Percentiles rank a stretch among this genome's conserved stretches.
These are phyloP conservation scores for Drosophila eohydei DNA, from an alignment of 2,888 invertebrate species.

Conservation along the genomic window DNA sequence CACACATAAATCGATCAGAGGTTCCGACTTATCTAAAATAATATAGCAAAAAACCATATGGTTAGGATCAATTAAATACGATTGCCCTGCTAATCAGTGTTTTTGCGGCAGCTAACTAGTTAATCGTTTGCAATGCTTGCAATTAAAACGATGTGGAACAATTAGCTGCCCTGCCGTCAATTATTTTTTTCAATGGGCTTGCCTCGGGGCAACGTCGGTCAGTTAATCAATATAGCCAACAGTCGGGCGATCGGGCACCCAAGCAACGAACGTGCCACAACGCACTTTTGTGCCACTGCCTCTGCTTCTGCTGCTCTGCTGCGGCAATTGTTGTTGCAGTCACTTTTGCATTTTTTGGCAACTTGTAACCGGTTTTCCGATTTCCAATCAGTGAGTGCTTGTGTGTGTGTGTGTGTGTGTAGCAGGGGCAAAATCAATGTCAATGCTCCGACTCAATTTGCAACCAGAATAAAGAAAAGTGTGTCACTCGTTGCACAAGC, in stretches of 20 bases:
- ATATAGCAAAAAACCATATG: slow-evolving; percentile 2
- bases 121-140: slow-evolving; percentile 48
- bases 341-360: slow-evolving; percentile 43
- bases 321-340: neutral
- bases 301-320: neutral
- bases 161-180: slow-evolving; percentile 37
- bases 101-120: slow-evolving; percentile 6
- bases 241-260: slow-evolving; percentile 1
- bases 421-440: slow-evolving; percentile 66
- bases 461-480: slow-evolving; percentile 27
- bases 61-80: neutral
- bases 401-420: slow-evolving; percentile 32
- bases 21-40: no score
- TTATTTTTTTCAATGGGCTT: slow-evolving; percentile 10
- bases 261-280: slow-evolving; percentile 41
- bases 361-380: slow-evolving; percentile 47
- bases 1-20: neutral
- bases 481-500: slow-evolving; percentile 51
- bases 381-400: slow-evolving; percentile 19
- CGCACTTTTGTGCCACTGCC: slow-evolving; percentile 18
- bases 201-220: slow-evolving; percentile 14
- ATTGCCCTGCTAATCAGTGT: slow-evolving; percentile 21
- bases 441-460: slow-evolving; percentile 49
- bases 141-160: slow-evolving; percentile 41
- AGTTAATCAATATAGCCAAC: slow-evolving; percentile 41